These are phyloP conservation scores for Schlechtendalia chinensis DNA, from an alignment of 1,140 invertebrate genomes.

Conservation along the genomic window DNA sequence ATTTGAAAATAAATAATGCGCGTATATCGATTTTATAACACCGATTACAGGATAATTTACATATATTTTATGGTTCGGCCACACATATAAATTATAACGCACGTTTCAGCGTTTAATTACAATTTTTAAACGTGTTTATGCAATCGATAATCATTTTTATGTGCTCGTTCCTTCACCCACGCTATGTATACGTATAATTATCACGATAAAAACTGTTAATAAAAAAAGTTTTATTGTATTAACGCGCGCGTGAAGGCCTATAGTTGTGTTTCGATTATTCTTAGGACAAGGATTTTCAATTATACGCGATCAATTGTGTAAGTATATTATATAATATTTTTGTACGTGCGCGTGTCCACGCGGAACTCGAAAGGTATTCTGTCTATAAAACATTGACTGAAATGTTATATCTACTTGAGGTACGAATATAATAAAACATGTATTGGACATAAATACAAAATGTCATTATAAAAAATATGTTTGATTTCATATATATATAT, in stretches of 20 bases:
- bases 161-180: not conserved
- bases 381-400: constrained; percentile 7
- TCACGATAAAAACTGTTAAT: not conserved
- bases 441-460: not conserved
- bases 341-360: not conserved
- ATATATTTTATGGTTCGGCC: not conserved
- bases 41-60: not conserved
- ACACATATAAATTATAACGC: not conserved
- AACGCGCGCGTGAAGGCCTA: too few species aligned
- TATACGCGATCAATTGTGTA: constrained; percentile 12
- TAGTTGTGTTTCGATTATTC: not conserved
- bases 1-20: not conserved
- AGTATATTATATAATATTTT: not conserved
- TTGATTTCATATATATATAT: not conserved
- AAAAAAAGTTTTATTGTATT: not conserved
- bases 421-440: not conserved
- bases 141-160: not conserved
- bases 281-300: constrained; percentile 23
- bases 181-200: not conserved
- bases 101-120: not conserved
- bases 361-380: not conserved
- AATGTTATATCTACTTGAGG: not conserved
- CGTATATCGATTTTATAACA: not conserved
- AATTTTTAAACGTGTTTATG: not conserved
- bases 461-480: constrained; percentile 22